Base-by-base conservation (phyloP, 2,113 vertebrate genomes). In the Cranoglanis bouderius region DNA sequence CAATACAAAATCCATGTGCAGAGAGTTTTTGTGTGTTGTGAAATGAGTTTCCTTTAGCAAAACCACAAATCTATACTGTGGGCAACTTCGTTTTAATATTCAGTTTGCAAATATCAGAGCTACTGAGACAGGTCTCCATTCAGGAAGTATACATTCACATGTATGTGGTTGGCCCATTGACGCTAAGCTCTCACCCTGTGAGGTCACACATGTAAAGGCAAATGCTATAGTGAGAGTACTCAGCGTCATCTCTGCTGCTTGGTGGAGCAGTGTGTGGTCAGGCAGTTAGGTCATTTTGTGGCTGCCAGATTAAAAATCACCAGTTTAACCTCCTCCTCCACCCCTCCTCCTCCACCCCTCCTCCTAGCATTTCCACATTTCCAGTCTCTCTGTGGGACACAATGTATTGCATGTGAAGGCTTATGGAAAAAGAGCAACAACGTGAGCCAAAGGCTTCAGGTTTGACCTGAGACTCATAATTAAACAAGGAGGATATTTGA, bases 201-300 rank as follows among this genome's bases (percentile, higher is more conserved):
- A 94, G 85, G 92, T 94, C 94, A 94, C 92, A 93, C 81, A 89
- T 91, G 90, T 88, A 88, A 88, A 92, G 89, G 92, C 85, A 91
- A 90, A 94, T 91, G 92, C 90, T 89, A 88, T 91, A 92, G 93
- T 92, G 89, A 89, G 91, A 87, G 90, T 91, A 89, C 91, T 92
- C 91, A 91, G 91, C 84, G 90, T 92, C 88, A 91, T 92, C 84
- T 53, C 51, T 88, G 46, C 94, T 93, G 93, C 83, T 88, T 91
- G 93, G 92, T 61, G 75, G 93, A 92, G 89, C 88, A 40, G 89
- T 92, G 92, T 93, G 94, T 91, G 93, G 92, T 92, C 92, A 90
- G 90, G 90, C 92, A 91, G 94, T 95, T 94, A 94, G 94, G 91
- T 95, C 95, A 95, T 93, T 88, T 29, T 92, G 57, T 87, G 82